Evolutionary conservation across 1,140 invertebrate genomes (phyloP).

Genomic region (Anastatus disparis): DNA sequence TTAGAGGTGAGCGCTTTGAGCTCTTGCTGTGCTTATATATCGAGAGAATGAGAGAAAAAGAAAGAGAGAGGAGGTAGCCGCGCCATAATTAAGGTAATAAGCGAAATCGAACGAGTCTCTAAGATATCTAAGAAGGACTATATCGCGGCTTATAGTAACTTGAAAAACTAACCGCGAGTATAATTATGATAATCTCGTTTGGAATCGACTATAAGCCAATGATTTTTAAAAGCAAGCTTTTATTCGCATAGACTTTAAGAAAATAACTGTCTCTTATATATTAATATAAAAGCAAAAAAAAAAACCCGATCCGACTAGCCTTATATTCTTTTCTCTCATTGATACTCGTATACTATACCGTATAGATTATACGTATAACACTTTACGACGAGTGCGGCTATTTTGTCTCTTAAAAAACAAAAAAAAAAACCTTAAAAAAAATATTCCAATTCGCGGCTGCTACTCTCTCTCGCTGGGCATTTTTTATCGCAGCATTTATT

Average conservation of each 20-base stretch:
- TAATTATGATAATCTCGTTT: conserved; percentile 37
- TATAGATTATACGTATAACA: no score
- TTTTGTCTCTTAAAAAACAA: no score
- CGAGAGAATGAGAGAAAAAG: not conserved
- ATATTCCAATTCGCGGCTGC: conserved; percentile 29
- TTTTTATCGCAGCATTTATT: conserved; percentile 63
- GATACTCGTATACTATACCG: no score
- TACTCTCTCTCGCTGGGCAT: conserved; percentile 57
- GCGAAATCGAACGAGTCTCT: no score
- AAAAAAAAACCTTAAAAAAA: no score
- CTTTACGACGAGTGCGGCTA: conserved; percentile 31
- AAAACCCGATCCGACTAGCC: not conserved
- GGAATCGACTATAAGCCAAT: conserved; percentile 17
- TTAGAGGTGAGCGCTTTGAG: not conserved
- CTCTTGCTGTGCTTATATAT: not conserved
- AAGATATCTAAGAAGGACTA: no score
- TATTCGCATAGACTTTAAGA: no score
- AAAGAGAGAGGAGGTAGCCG: not conserved
- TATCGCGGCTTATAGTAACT: not conserved
- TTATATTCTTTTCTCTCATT: no score
- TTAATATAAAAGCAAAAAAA: no score
- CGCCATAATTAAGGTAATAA: conserved; percentile 35
- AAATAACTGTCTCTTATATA: conserved; percentile 31
- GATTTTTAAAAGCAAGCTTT: no score
- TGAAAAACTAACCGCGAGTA: conserved; percentile 34